These are phyloP conservation scores for Diabrotica undecimpunctata DNA, from an alignment of 1,140 invertebrate species.

Conservation along the genomic window DNA sequence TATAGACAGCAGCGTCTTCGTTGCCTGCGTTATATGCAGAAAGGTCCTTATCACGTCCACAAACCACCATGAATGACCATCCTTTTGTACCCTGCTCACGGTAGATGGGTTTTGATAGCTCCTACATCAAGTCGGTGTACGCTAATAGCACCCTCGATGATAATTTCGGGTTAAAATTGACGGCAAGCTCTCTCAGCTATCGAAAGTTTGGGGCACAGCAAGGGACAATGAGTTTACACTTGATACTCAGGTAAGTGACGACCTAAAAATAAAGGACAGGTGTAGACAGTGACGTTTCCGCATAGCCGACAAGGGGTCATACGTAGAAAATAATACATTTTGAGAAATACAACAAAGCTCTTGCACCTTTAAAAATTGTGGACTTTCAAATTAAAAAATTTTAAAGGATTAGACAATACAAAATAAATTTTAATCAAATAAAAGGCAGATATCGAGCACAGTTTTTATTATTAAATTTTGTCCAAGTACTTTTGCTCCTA, in stretches of 20 bases:
- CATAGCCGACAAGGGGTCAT: too few species aligned
- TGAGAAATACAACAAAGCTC: too few species aligned
- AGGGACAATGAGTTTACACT: neutral
- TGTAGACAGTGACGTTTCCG: too few species aligned
- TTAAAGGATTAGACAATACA: too few species aligned
- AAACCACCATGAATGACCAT: slow-evolving; percentile 2
- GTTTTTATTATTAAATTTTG: too few species aligned
- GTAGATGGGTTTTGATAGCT: neutral
- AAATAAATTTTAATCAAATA: too few species aligned
- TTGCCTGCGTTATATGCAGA: neutral
- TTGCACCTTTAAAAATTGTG: too few species aligned
- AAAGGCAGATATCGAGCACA: too few species aligned
- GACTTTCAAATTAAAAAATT: too few species aligned
- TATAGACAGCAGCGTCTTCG: neutral
- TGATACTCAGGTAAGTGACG: neutral
- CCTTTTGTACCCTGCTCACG: neutral
- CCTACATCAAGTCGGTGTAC: neutral
- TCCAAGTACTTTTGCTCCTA: too few species aligned
- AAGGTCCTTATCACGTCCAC: neutral
- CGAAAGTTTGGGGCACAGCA: neutral
- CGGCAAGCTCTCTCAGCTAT: neutral
- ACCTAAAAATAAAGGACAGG: too few species aligned
- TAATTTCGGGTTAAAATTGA: slow-evolving; percentile 1
- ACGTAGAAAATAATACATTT: too few species aligned
- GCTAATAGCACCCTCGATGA: neutral